Evolutionary conservation across 2,797 vertebrate species (phyloP).

Genomic region (Rhinatrema bivittatum): DNA sequence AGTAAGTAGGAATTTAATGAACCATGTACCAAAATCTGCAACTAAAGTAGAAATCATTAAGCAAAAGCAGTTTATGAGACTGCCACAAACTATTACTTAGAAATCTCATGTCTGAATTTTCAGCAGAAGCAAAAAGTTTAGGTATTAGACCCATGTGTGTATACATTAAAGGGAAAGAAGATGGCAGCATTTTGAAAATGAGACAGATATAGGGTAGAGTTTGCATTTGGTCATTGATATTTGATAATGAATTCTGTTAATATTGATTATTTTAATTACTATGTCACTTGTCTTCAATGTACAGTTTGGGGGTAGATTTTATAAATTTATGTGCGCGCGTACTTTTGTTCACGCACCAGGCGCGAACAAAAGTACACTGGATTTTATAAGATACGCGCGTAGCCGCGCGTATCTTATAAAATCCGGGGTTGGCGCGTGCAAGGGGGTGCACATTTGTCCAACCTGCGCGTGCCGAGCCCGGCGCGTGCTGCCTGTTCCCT

Average conservation of each 20-base stretch:
- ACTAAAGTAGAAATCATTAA: constrained; percentile 2
- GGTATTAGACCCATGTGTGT: constrained; percentile 23
- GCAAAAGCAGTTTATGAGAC: constrained; percentile 18
- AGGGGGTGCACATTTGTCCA: too few species aligned
- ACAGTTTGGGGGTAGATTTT: too few species aligned
- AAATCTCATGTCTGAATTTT: constrained; percentile 5
- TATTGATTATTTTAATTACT: constrained; percentile 26
- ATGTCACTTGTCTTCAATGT: constrained; percentile 8
- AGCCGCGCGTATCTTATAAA: too few species aligned
- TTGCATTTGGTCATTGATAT: constrained; percentile 9
- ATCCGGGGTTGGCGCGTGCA: too few species aligned
- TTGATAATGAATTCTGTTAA: constrained; percentile 25
- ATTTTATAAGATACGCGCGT: too few species aligned
- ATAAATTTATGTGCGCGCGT: too few species aligned
- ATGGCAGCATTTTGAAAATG: constrained; percentile 26
- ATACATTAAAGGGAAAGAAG: constrained; percentile 25
- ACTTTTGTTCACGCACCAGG: too few species aligned
- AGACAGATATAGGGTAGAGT: constrained; percentile 8
- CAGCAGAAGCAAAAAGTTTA: constrained; percentile 14
- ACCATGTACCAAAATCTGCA: constrained; percentile 3
- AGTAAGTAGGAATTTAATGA: constrained; percentile 22
- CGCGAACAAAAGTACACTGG: too few species aligned
- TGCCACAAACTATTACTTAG: not conserved
- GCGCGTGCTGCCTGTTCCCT: too few species aligned
- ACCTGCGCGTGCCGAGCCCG: too few species aligned